These are phyloP conservation scores for Eumacrocentrus americanus DNA, from an alignment of 2,888 invertebrate genomes.

Conservation along the genomic window DNA sequence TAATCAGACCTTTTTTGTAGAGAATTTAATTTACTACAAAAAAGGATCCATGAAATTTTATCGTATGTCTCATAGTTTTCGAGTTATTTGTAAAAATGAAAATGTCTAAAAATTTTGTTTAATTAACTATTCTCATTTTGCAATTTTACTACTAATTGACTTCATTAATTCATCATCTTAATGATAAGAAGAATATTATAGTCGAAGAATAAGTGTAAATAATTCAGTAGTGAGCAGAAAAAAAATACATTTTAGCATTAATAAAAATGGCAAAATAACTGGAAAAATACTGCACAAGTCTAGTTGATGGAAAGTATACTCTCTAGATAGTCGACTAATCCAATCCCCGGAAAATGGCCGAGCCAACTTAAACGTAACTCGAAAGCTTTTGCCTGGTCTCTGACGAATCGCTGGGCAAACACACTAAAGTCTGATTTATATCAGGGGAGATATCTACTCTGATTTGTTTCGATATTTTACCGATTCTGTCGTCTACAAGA, in stretches of 20 bases:
- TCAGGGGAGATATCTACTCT: constrained; percentile 41
- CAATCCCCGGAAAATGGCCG: constrained; percentile 48
- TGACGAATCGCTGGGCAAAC: constrained; percentile 59
- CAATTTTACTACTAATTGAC: background rate
- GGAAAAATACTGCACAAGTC: background rate
- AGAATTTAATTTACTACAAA: too few species aligned
- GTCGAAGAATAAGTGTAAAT: background rate
- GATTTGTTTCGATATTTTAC: constrained; percentile 60
- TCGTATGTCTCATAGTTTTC: background rate
- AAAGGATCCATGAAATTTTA: background rate
- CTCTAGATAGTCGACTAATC: background rate
- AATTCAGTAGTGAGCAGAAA: background rate
- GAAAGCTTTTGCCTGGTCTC: constrained; percentile 50
- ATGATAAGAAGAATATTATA: background rate
- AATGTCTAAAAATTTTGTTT: background rate
- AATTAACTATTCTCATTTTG: background rate
- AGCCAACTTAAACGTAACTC: constrained; percentile 60
- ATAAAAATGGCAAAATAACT: background rate
- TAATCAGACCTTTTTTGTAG: background rate
- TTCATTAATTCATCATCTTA: background rate
- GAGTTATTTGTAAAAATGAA: background rate
- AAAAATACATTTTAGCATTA: background rate
- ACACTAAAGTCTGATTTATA: constrained; percentile 58
- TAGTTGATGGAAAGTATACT: background rate
- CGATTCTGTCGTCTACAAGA: constrained; percentile 43